Evolutionary conservation across 2,797 vertebrate species (phyloP).

Genomic region (Rhinatrema bivittatum): DNA sequence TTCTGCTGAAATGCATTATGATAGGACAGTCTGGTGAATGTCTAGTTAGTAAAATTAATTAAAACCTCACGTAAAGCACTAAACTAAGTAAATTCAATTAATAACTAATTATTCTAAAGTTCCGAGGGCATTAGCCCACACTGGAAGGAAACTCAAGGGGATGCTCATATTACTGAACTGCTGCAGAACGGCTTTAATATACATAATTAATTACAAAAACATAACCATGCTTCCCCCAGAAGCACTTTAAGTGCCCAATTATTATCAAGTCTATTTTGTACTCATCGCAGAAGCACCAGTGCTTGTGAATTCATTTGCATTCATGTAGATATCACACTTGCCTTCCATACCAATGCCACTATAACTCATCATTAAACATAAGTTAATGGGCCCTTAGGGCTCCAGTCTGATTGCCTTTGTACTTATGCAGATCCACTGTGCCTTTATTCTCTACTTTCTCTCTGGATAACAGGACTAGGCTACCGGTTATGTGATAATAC

Average conservation of each 20-base stretch:
- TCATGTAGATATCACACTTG: neutral
- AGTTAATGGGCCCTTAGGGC: neutral
- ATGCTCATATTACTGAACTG: neutral
- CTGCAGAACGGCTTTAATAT: neutral
- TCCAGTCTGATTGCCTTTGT: neutral
- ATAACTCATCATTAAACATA: neutral
- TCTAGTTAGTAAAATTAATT: neutral
- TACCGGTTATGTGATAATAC: too few relatives aligned
- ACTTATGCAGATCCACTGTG: neutral
- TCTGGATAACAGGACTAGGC: neutral
- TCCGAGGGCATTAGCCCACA: neutral
- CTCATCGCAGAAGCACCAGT: neutral
- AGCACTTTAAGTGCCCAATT: neutral
- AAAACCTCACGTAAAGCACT: neutral
- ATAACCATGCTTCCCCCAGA: neutral
- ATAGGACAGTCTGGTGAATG: neutral
- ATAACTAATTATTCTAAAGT: neutral
- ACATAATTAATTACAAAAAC: neutral
- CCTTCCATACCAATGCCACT: neutral
- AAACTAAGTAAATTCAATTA: neutral
- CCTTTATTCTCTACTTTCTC: neutral
- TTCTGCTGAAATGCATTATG: neutral
- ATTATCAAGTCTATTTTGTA: neutral
- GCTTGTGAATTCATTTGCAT: neutral
- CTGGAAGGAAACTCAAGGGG: neutral